Evolutionary conservation across 2,113 vertebrate genomes (phyloP), one percentile per base, ranked within the genome.

Genomic region (Haemorhous mexicanus): DNA sequence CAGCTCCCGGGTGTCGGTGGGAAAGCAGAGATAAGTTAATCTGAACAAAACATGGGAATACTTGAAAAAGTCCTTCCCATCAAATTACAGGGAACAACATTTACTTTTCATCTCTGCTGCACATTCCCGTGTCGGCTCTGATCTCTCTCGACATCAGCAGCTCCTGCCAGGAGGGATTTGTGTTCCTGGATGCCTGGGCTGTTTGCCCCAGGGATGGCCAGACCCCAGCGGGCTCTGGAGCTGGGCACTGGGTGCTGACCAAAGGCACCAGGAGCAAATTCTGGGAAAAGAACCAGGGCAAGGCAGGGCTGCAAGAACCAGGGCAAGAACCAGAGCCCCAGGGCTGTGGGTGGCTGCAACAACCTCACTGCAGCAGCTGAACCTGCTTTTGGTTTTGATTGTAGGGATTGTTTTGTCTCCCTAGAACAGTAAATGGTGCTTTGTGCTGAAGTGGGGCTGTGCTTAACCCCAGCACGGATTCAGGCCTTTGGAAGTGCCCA

Each of bases 21-120:
- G 52, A 73, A 39, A 68, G 16, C 73, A 52, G 77, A 91, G 94
- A 94, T 73, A 94, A 95, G 35, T 92, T 86, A 93, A 94, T 90
- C 82, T 77, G 59, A 88, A 30, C 72, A 50, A 69, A 92, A 76
- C 83, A 39, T 8, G 67, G 94, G 35, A 80, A 64, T 17, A 41
- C 62, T 84, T 87, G 93, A 91, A 82, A 80, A 80, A 90, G 55
- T 23, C 70, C 35, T 85, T 75, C 63, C 78, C n/a, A 2, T 46
- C 56, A 39, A 72, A 91, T 78, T 22, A 22, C 7, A 30, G 35
- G 61, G 47, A 89, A n/a, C 27, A 46, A 28, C 58, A 13, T 75
- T 68, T 32, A 20, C 69, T 78, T 86, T 81, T 81, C 78, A 46
- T 76, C 82, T 61, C 2, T 3, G 20, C 30, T 73, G 33, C 33